Percentiles rank a stretch among this genome's conserved stretches.
These are phyloP conservation scores for Heterodera carotae DNA, from an alignment of 1,140 invertebrate species.

Conservation along the genomic window DNA sequence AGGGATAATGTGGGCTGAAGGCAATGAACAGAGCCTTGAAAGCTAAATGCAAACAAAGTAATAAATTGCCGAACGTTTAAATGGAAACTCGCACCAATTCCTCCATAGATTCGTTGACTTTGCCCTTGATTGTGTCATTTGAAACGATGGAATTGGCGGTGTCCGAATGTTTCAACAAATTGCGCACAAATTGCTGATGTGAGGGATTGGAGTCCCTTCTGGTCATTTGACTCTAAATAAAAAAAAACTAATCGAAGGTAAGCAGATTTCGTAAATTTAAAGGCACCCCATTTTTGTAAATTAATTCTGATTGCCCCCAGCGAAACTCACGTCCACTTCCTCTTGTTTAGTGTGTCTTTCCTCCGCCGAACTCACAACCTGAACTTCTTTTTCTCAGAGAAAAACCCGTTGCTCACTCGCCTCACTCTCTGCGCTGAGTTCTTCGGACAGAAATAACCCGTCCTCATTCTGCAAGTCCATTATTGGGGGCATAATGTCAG, in stretches of 20 bases:
- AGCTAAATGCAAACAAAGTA: constrained; percentile 7
- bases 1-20: constrained; percentile 10
- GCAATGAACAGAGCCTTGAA: neutral
- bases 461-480: constrained; percentile 39
- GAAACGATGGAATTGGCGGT: constrained; percentile 20
- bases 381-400: neutral
- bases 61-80: neutral
- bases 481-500: constrained; percentile 50
- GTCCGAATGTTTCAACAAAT: constrained; percentile 23
- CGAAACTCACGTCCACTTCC: neutral
- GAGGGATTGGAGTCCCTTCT: neutral
- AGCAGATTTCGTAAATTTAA: neutral
- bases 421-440: constrained; percentile 29
- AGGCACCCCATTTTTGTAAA: no score
- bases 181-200: neutral
- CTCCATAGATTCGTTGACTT: constrained; percentile 14
- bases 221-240: neutral
- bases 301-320: constrained; percentile 13
- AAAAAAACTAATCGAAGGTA: no score
- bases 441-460: constrained; percentile 17
- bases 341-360: constrained; percentile 22
- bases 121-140: constrained; percentile 9
- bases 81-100: constrained; percentile 3
- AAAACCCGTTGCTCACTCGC: neutral
- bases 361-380: constrained; percentile 43